Conservation (phyloP, 2,888 invertebrate genomes). For the Aleiodes alternator region DNA sequence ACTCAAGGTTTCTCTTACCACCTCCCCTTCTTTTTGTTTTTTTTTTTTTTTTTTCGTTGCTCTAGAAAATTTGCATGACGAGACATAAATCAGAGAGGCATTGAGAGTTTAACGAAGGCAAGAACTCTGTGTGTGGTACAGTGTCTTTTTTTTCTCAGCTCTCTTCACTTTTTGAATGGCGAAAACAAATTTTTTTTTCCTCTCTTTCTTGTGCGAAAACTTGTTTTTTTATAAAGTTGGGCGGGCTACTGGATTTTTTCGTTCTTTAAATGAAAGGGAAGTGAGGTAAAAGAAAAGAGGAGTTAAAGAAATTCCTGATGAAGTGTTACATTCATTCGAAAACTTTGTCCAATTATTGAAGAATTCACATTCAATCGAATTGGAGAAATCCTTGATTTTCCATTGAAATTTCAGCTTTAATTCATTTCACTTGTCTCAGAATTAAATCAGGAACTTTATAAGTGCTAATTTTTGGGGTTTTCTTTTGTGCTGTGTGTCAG, state of each 20-base stretch:
- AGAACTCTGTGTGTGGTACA: constrained; percentile 12
- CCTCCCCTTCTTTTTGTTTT: background rate
- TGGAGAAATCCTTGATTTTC: too few relatives aligned
- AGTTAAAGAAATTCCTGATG: too few relatives aligned
- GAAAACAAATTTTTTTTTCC: background rate
- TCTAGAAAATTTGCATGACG: constrained; percentile 63
- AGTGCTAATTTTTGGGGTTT: background rate
- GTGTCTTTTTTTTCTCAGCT: background rate
- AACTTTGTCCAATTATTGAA: too few relatives aligned
- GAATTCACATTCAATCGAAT: too few relatives aligned
- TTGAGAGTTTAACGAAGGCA: constrained; percentile 50
- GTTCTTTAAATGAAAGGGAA: too few relatives aligned
- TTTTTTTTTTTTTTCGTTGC: constrained; percentile 5
- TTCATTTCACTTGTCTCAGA: background rate
- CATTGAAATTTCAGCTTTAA: constrained; percentile 3
- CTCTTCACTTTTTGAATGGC: background rate
- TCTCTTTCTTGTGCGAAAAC: background rate
- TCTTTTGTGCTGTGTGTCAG: background rate
- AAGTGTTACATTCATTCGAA: too few relatives aligned
- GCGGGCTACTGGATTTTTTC: too few relatives aligned
- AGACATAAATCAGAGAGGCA: constrained; percentile 65
- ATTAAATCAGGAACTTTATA: background rate
- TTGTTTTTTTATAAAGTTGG: background rate
- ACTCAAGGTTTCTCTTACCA: constrained; percentile 36
- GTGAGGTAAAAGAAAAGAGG: too few relatives aligned